phyloP scores from a whole-genome alignment of 2,888 invertebrate genomes.

The Brachynemurus nebulosus region DNA sequence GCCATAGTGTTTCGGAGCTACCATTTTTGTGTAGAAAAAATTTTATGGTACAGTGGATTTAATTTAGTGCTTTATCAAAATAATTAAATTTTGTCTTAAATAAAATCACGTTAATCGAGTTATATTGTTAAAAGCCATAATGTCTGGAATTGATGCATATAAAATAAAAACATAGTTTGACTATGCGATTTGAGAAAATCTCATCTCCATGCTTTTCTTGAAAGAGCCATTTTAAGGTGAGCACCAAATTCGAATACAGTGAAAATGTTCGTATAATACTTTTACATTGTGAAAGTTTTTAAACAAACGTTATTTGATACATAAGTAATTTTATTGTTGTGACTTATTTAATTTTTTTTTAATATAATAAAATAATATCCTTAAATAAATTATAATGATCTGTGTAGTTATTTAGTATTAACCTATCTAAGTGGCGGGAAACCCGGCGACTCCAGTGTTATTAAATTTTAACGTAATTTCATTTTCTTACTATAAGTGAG shows the following conservation, averaged over 20 bases:
- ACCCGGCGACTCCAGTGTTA: not conserved
- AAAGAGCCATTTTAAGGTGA: slow-evolving; percentile 9
- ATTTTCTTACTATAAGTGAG: not conserved
- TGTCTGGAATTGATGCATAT: not conserved
- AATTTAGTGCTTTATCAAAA: not conserved
- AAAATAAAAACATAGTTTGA: not conserved
- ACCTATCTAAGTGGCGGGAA: slow-evolving; percentile 9
- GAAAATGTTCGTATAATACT: not conserved
- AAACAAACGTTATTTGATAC: not conserved
- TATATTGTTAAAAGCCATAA: slow-evolving; percentile 3
- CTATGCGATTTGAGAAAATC: not conserved
- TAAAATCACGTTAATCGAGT: not conserved
- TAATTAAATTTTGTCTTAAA: not conserved
- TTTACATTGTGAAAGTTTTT: not conserved
- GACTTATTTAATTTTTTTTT: not conserved
- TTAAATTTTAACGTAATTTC: no score
- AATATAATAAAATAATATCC: not conserved
- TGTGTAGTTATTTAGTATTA: slow-evolving; percentile 1
- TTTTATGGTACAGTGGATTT: slow-evolving; percentile 7
- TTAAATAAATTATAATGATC: not conserved
- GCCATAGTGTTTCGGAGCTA: slow-evolving; percentile 6
- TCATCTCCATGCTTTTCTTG: not conserved
- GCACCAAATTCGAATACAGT: slow-evolving; percentile 6
- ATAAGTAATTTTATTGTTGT: not conserved
- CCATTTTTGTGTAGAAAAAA: slow-evolving; percentile 8